Evolutionary conservation across 2,113 vertebrate species (phyloP).

Genomic region (Pionites leucogaster): DNA sequence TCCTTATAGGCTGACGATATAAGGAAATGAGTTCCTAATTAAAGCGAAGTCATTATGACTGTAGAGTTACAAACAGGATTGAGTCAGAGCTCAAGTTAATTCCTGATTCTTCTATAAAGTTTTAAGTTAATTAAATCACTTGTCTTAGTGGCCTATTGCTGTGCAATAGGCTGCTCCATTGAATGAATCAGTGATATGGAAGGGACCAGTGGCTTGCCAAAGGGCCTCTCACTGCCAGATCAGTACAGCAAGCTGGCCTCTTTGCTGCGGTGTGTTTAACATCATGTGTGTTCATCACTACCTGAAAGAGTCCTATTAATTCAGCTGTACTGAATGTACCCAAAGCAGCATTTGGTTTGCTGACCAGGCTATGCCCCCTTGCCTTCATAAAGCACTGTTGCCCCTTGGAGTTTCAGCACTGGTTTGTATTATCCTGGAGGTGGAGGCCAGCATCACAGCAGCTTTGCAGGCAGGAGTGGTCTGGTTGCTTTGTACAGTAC

Average conservation of each 20-base stretch:
- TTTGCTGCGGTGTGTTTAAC: not conserved
- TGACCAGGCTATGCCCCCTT: not conserved
- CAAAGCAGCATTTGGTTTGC: not conserved
- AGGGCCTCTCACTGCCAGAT: not conserved
- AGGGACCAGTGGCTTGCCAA: not conserved
- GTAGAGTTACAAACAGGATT: not conserved
- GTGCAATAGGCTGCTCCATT: not conserved
- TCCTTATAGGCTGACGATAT: not conserved
- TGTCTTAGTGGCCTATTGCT: not conserved
- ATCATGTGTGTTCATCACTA: not conserved
- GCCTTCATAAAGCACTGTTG: not conserved
- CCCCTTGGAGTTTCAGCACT: not conserved
- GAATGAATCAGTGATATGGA: not conserved
- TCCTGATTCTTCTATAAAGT: not conserved
- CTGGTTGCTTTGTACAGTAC: not conserved
- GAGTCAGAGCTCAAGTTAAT: not conserved
- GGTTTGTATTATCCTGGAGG: fast-evolving
- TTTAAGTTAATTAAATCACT: not conserved
- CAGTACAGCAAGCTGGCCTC: not conserved
- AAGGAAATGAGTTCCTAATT: not conserved
- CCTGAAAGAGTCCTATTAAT: not conserved
- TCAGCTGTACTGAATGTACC: not conserved
- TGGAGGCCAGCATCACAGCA: not conserved
- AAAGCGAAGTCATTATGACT: not conserved
- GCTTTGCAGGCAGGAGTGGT: not conserved